Evolutionary conservation across 2,888 invertebrate species (phyloP).

Genomic region (Eupithecia tripunctaria): DNA sequence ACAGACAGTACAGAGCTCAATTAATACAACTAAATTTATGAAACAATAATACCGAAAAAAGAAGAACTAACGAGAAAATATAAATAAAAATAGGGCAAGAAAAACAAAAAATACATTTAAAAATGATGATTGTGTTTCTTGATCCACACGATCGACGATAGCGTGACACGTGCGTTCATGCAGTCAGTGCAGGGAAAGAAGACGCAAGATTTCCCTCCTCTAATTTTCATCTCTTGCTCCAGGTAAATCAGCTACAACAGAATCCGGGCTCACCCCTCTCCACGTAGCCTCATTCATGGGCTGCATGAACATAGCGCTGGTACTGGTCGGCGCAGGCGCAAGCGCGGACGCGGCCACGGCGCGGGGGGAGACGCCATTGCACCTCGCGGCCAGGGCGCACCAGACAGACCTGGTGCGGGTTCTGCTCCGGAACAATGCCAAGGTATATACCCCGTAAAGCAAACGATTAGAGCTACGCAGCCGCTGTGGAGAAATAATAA

Average conservation of each 20-base stretch:
- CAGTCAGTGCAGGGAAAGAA: no score
- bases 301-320: slow-evolving; percentile 99
- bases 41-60: no score
- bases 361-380: slow-evolving; percentile 97
- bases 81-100: no score
- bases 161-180: no score
- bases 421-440: slow-evolving; percentile 96
- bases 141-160: no score
- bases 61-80: no score
- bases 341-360: slow-evolving; percentile 97
- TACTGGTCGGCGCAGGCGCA: slow-evolving; percentile 95
- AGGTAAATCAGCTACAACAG: slow-evolving; percentile 88
- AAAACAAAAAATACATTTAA: no score
- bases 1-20: no score
- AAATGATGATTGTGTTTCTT: no score
- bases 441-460: slow-evolving; percentile 69
- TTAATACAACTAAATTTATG: no score
- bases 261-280: slow-evolving; percentile 95
- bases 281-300: slow-evolving; percentile 99
- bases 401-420: slow-evolving; percentile 99
- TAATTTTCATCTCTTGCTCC: slow-evolving; percentile 14
- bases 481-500: background rate
- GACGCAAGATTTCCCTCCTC: background rate
- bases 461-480: background rate
- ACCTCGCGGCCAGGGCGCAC: slow-evolving; percentile 97